Evolutionary conservation across 2,113 vertebrate species (phyloP).

Genomic region (Eurystomus gularis): DNA sequence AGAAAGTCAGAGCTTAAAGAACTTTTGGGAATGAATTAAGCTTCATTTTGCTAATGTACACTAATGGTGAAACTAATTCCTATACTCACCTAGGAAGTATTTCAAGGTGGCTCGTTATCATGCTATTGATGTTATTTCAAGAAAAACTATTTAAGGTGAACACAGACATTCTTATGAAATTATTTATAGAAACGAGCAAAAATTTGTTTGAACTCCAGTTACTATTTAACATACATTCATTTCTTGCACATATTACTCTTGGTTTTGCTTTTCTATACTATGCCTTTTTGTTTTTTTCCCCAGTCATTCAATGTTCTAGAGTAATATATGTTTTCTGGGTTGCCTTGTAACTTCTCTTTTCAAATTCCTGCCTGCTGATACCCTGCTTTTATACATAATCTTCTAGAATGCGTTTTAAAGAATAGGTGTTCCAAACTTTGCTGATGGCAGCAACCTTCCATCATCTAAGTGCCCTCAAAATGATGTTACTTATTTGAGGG

Average conservation of each 20-base stretch:
- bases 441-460: neutral
- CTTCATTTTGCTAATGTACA: neutral
- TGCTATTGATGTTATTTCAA: neutral
- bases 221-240: neutral
- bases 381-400: neutral
- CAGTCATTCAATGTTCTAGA: neutral
- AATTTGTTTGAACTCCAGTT: neutral
- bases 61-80: neutral
- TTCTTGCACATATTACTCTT: neutral
- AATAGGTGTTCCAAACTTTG: neutral
- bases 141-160: neutral
- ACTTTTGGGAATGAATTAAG: neutral
- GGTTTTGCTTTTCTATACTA: neutral
- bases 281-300: neutral
- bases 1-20: neutral
- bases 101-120: neutral
- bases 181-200: neutral
- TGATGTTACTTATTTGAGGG: neutral
- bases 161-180: neutral
- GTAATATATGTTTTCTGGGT: neutral
- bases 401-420: neutral
- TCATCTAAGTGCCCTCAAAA: neutral
- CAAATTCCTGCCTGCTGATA: neutral
- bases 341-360: neutral
- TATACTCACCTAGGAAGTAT: neutral